phyloP scores from a whole-genome alignment of 2,888 invertebrate species.

The Bombyx huttoni region DNA sequence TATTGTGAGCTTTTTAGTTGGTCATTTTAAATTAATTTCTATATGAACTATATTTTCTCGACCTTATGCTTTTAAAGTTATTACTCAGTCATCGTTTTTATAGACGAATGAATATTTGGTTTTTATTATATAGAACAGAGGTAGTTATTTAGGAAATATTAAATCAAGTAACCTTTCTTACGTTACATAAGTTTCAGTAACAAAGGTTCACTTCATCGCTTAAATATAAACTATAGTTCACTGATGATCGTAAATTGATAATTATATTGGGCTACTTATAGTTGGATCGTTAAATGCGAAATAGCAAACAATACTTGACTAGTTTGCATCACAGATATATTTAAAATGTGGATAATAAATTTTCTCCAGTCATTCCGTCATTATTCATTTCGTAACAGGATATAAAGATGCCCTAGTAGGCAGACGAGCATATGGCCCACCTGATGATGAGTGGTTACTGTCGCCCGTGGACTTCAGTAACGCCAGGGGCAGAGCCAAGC shows the following conservation, averaged over 20 bases:
- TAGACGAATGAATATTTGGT: no score
- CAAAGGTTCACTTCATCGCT: background rate
- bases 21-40: constrained; percentile 4
- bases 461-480: no score
- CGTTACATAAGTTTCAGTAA: no score
- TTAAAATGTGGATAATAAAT: constrained; percentile 21
- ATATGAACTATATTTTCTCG: background rate
- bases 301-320: constrained; percentile 34
- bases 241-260: constrained; percentile 22
- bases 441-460: no score
- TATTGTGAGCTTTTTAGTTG: constrained; percentile 9
- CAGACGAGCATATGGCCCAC: no score
- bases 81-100: no score
- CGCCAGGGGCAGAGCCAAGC: no score
- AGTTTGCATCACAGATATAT: constrained; percentile 28
- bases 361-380: constrained; percentile 14
- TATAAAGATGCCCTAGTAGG: no score
- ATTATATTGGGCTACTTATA: constrained; percentile 14
- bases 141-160: no score
- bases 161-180: no score
- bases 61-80: no score
- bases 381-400: constrained; percentile 6
- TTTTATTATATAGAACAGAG: no score
- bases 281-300: constrained; percentile 29
- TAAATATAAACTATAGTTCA: background rate